Percentiles rank a stretch among this genome's conserved stretches.
Conservation (phyloP, 2,797 vertebrate species). For the Rhadinocentrus ornatus region DNA sequence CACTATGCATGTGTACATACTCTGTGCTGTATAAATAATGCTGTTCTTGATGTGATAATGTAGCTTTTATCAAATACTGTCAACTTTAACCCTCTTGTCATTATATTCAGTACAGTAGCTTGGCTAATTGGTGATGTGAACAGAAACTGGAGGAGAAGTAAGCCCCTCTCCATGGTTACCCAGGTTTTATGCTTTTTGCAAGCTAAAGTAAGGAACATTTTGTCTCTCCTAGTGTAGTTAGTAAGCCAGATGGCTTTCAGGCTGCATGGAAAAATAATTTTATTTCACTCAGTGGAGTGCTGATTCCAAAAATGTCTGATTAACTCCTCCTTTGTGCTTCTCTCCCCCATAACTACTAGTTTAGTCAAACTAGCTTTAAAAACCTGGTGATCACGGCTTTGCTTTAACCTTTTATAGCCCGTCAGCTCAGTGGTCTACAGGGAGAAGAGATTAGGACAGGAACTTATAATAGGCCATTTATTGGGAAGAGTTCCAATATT, state of each 20-base stretch:
- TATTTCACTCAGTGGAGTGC: slow-evolving; percentile 21
- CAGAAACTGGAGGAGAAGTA: slow-evolving; percentile 45
- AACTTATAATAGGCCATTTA: slow-evolving; percentile 54
- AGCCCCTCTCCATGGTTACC: slow-evolving; percentile 52
- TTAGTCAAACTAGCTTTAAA: slow-evolving; percentile 26
- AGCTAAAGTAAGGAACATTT: slow-evolving; percentile 50
- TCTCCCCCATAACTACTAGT: slow-evolving; percentile 29
- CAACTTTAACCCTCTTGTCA: slow-evolving; percentile 62
- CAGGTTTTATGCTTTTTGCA: slow-evolving; percentile 46
- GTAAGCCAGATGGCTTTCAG: slow-evolving; percentile 60
- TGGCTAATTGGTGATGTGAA: slow-evolving; percentile 65
- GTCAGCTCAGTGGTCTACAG: slow-evolving; percentile 34
- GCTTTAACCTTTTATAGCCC: slow-evolving; percentile 50
- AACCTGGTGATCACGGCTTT: slow-evolving; percentile 36
- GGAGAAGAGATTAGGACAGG: slow-evolving; percentile 40
- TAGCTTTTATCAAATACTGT: slow-evolving; percentile 49
- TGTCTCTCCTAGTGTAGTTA: slow-evolving; percentile 39
- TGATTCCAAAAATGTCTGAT: slow-evolving; percentile 55
- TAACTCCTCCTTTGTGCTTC: slow-evolving; percentile 29
- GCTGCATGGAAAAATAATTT: slow-evolving; percentile 59
- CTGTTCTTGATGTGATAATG: slow-evolving; percentile 51
- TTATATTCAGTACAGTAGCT: slow-evolving; percentile 54
- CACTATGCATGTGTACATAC: slow-evolving; percentile 28
- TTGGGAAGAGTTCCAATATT: slow-evolving; percentile 24
- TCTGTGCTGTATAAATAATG: slow-evolving; percentile 45